Evolutionary conservation across 2,113 vertebrate genomes (phyloP), one percentile per base, ranked within the genome.

Genomic region (Toxotes jaculatrix): DNA sequence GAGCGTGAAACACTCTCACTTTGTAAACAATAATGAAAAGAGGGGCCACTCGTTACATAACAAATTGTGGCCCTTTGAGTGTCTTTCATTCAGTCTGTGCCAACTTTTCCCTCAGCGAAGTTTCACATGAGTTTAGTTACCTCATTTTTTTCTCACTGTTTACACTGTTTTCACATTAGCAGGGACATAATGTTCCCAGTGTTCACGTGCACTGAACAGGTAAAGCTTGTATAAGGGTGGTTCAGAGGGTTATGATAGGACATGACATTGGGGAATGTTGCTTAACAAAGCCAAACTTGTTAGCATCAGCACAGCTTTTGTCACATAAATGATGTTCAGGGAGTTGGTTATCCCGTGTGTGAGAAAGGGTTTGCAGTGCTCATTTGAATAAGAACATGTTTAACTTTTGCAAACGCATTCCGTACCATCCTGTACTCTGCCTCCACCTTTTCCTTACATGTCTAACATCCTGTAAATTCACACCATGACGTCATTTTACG

Each of bases 11-110:
- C 61, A 8, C 12, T 23, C 32, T 51, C 32, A 16, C n/a, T 40
- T 36, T 19, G 63, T 69, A 74, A 81, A 82, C 87, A 79, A 43
- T 32, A 10, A 57, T 67, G 73, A 42, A 32, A 10, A 56, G 21
- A 23, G 75, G 66, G 76, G 51, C 36, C 49, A n/a, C 31, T 64
- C 27, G 8, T 83, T 89, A 56, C 51, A 31, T 73, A 84, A 86
- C 57, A 59, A 31, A 49, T 0, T 12, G 21, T 32, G 21, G 6
- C 45, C 47, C 3, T 47, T 71, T 9, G 3, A 19, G 27, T 0
- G 34, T n/a, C 43, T 70, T 62, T 47, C 53, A 74, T 60, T 87
- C 40, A 34, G 12, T 12, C 13, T 0, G 1, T 38, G 75, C 59
- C 72, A 82, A 61, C 17, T 27, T 17, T 19, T 57, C 21, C 21